Evolutionary conservation across 2,888 invertebrate genomes (phyloP), one percentile per base, ranked within the genome.

Genomic region (Eilema caniola): DNA sequence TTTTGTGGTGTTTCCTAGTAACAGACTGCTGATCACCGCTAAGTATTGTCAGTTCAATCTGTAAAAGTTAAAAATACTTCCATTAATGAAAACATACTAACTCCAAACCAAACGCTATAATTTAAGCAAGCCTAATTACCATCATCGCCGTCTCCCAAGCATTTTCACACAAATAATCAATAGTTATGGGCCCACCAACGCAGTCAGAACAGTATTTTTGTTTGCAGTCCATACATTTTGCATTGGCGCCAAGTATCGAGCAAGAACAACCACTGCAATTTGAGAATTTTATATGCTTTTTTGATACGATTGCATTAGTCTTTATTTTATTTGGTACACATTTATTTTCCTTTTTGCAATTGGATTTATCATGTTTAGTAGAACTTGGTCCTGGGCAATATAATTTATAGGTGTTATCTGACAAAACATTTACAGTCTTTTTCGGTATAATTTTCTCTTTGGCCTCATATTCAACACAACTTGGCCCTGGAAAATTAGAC

Each of bases 181-280:
- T 31, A 31, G 16, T 12, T 14, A 23, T 23, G 23, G 56, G 56
- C 56, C 31, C 61, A 61, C 61, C 61, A 31, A 31, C 31, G n/a
- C 61, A 61, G n/a, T 31, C 31, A 31, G 25, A 14, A 11, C 61
- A 61, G 31, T 61, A 28, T 28, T 47, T 53, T 53, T 62, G 31
- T 56, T 62, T 62, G 31, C 68, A 68, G 56, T 66, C 70, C 66
- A 70, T 70, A 70, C 66, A 70, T 66, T 70, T 70, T 62, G 70
- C 66, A 23, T 62, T 62, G 11, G 62, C 1, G 33, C 66, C 70
- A 62, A 66, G 37, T 61, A 70, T 70, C 47, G 70, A 66, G 62
- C 65, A 70, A 53, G 25, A 56, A 66, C 70, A 70, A 62, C 47
- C 61, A 65, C 62, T 66, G 59, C 66, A 70, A 70, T 60, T 62